A percentile compares a stretch with the other conserved stretches of the same genome.
phyloP scores from a whole-genome alignment of 2,797 vertebrate species.

The Toxotes lorentzi region DNA sequence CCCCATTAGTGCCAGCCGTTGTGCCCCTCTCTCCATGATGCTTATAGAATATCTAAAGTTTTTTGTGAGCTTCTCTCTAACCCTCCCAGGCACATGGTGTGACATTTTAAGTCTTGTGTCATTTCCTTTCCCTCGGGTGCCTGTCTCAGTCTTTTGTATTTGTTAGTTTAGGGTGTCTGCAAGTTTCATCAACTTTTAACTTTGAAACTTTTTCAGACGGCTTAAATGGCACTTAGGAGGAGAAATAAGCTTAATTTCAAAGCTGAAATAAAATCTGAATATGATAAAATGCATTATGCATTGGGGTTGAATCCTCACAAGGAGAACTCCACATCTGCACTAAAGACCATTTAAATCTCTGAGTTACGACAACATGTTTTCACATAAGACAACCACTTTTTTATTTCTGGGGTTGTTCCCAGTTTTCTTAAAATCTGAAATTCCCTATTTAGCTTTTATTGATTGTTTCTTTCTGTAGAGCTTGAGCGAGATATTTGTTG shows the following conservation, averaged over 20 bases:
- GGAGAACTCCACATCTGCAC: background rate
- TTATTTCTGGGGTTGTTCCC: background rate
- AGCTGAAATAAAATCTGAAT: slow-evolving; percentile 10
- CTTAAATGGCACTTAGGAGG: slow-evolving; percentile 25
- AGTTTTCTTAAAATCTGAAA: background rate
- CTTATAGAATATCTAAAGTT: slow-evolving; percentile 56
- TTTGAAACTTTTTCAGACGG: slow-evolving; percentile 35
- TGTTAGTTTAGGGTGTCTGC: slow-evolving; percentile 36
- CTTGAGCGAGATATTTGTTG: background rate
- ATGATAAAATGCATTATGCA: background rate
- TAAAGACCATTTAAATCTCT: background rate
- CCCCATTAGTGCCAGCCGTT: slow-evolving; percentile 48
- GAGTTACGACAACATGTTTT: background rate
- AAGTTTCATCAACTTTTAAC: slow-evolving; percentile 48
- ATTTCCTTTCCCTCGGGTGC: slow-evolving; percentile 27
- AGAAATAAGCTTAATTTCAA: slow-evolving; percentile 3
- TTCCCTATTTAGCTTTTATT: background rate
- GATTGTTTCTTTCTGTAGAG: slow-evolving; percentile 1
- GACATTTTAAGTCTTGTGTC: slow-evolving; percentile 65
- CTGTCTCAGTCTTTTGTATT: slow-evolving; percentile 45
- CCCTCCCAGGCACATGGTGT: slow-evolving; percentile 50
- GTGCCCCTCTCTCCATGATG: slow-evolving; percentile 30
- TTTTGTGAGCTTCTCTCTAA: slow-evolving; percentile 40
- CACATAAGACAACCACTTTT: background rate
- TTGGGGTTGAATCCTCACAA: background rate